phyloP scores from a whole-genome alignment of 2,888 invertebrate genomes.

The Euplexia lucipara region DNA sequence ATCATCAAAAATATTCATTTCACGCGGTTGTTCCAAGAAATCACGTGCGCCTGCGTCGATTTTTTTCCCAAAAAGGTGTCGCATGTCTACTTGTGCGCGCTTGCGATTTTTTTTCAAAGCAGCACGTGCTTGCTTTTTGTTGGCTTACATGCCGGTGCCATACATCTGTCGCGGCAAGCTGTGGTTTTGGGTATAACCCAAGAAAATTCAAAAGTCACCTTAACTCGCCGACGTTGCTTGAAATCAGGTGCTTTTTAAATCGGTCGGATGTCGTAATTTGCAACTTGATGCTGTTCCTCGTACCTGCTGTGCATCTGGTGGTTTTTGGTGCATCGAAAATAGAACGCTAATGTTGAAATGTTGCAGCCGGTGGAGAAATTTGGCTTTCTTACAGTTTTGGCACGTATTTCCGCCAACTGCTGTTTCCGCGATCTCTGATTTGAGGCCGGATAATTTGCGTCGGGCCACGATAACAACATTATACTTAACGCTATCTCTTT shows the following conservation, averaged over 20 bases:
- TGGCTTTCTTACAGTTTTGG: constrained; percentile 63
- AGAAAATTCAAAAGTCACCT: constrained; percentile 63
- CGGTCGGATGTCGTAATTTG: constrained; percentile 78
- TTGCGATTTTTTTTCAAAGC: constrained; percentile 84
- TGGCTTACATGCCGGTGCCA: constrained; percentile 83
- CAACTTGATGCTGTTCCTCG: constrained; percentile 85
- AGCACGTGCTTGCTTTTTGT: constrained; percentile 88
- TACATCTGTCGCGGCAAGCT: constrained; percentile 89
- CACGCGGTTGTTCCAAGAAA: constrained; percentile 79
- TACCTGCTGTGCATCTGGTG: constrained; percentile 89
- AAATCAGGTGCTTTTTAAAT: constrained; percentile 60
- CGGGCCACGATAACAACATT: constrained; percentile 20
- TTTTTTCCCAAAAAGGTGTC: constrained; percentile 78
- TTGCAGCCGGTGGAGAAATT: constrained; percentile 67
- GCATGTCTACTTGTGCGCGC: constrained; percentile 88
- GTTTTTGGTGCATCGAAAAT: constrained; percentile 85
- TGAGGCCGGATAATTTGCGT: constrained; percentile 37
- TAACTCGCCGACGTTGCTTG: not conserved
- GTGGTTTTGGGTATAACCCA: constrained; percentile 81
- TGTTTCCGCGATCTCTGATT: constrained; percentile 52
- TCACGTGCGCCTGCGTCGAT: constrained; percentile 75
- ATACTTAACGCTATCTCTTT: not conserved
- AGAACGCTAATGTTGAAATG: constrained; percentile 73
- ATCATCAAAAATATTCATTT: constrained; percentile 79
- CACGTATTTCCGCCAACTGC: constrained; percentile 66